Evolutionary conservation across 2,797 vertebrate species (phyloP).

Genomic region (Rachycentron canadum): DNA sequence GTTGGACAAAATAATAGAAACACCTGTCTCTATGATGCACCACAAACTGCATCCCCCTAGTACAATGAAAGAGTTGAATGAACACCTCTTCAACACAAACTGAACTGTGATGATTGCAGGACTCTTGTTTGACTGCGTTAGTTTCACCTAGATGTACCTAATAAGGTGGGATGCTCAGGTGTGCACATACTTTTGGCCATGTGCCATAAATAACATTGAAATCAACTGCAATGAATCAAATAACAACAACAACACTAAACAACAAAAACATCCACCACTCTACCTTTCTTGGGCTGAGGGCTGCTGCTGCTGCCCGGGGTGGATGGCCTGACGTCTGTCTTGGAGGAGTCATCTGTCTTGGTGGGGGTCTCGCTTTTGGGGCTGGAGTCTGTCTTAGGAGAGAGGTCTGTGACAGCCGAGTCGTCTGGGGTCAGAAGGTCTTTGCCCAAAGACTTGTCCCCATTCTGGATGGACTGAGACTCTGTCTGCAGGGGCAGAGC

Average conservation of each 20-base stretch:
- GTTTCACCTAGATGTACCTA: not conserved
- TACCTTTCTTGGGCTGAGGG: slow-evolving; percentile 85
- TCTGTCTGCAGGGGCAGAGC: slow-evolving; percentile 77
- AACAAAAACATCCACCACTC: not conserved
- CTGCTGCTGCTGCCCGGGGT: slow-evolving; percentile 69
- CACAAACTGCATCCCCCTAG: too few species aligned
- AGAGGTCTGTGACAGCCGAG: slow-evolving; percentile 81
- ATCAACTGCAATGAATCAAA: too few species aligned
- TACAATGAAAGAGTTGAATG: too few species aligned
- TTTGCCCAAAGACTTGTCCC: slow-evolving; percentile 68
- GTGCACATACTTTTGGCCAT: too few species aligned
- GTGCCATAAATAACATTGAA: too few species aligned
- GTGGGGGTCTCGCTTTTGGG: slow-evolving; percentile 69
- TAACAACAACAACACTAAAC: too few species aligned
- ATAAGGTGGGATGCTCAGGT: not conserved
- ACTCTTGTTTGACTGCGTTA: too few species aligned
- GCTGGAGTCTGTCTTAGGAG: slow-evolving; percentile 78
- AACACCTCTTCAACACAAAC: too few species aligned
- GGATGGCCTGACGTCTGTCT: slow-evolving; percentile 66
- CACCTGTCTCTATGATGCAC: too few species aligned
- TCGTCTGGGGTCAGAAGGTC: slow-evolving; percentile 77
- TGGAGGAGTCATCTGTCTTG: slow-evolving; percentile 73
- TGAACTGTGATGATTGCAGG: too few species aligned
- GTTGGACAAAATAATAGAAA: too few species aligned
- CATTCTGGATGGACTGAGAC: slow-evolving; percentile 65